Conservation (phyloP, 2,888 invertebrate species). For the Cosmia trapezina region DNA sequence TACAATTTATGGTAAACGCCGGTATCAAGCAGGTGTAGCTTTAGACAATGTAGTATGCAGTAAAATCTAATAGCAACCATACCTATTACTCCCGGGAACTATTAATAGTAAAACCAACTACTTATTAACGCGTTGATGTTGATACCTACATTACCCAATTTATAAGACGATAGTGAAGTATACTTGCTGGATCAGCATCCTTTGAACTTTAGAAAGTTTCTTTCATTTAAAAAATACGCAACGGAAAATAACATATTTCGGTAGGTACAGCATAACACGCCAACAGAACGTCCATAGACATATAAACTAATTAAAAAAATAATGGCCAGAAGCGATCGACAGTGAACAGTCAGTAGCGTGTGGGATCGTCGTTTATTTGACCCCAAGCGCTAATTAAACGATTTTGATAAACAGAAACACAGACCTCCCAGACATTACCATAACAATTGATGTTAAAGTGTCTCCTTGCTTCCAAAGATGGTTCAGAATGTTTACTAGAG, state of each 20-base stretch:
- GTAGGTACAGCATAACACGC: not conserved
- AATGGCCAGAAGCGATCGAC: constrained; percentile 15
- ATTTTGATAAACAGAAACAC: constrained; percentile 73
- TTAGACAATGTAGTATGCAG: constrained; percentile 24
- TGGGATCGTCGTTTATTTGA: constrained; percentile 62
- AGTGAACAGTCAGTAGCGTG: constrained; percentile 67
- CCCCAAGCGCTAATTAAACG: constrained; percentile 72
- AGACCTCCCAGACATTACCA: constrained; percentile 62
- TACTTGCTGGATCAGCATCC: not conserved
- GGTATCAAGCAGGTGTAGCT: not conserved
- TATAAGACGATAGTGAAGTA: constrained; percentile 12
- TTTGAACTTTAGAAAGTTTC: not conserved
- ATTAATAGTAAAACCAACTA: constrained; percentile 13
- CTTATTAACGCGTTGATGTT: not conserved
- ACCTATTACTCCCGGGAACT: constrained; percentile 21
- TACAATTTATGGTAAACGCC: constrained; percentile 16
- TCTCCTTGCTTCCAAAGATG: constrained; percentile 34
- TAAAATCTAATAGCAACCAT: constrained; percentile 35
- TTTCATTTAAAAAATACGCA: not conserved
- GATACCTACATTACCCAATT: constrained; percentile 6
- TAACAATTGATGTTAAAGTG: constrained; percentile 61
- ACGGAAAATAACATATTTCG: not conserved
- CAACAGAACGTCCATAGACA: constrained; percentile 16
- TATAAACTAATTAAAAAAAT: constrained; percentile 30
- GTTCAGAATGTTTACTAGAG: constrained; percentile 22